Evolutionary conservation across 2,113 vertebrate genomes (phyloP), one percentile per base, ranked within the genome.

Genomic region (Apistogramma diplotaenia): DNA sequence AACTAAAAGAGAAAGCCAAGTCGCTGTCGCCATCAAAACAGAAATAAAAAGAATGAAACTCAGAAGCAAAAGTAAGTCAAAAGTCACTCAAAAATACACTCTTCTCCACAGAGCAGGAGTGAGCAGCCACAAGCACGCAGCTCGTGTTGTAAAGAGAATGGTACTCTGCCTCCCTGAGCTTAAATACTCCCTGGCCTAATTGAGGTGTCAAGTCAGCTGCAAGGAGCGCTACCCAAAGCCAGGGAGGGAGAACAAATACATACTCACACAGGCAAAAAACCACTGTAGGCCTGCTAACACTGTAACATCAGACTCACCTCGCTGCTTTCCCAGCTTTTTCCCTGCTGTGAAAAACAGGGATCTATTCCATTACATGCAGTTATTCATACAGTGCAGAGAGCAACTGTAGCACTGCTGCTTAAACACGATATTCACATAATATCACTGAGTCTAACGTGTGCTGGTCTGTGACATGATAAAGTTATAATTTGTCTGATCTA

Each of bases 171-270:
- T 70, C 16, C 16, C 65, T 49, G 65, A 70, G 65, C 43, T 70
- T 70, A 29, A 70, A 70, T 70, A 51, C 25, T 51, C 49, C 65
- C 40, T 31, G 8, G 25, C 43, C 25, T 51, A 70, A 70, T 70
- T 70, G 25, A 25, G 29, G 25, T 51, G 65, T 70, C 65, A 70
- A 70, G 43, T 70, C 65, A 51, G 43, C 43, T 70, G 65, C 25
- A 70, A 31, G 65, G 16, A 18, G 43, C 19, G 65, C 43, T 70
- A 51, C 43, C 25, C 31, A 70, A 70, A 70, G 10, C 43, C 18
- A 19, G 37, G 25, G 43, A n/a, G 43, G 19, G 29, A 70, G 49
- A 51, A 43, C 65, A 31, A 70, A 70, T 46, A 8, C 43, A 70
- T 7, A 70, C 43, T 16, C 25, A 1, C 65, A 31, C 43, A 51